These are phyloP conservation scores for Helogale parvula DNA, from an alignment of 2,113 vertebrate species.

Conservation along the genomic window DNA sequence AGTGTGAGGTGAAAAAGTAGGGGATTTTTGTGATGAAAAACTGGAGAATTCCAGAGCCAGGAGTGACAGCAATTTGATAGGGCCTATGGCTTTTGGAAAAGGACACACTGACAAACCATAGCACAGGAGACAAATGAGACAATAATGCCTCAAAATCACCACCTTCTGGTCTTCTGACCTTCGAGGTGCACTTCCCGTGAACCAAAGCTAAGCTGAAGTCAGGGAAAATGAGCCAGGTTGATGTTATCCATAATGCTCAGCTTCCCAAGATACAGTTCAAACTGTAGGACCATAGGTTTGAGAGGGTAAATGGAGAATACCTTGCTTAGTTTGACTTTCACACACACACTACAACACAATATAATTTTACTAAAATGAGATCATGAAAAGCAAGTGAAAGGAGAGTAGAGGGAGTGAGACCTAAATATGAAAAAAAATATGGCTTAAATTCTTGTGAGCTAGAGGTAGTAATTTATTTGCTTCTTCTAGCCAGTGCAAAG, in stretches of 20 bases:
- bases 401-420: background rate
- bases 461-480: background rate
- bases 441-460: background rate
- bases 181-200: background rate
- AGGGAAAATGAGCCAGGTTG: background rate
- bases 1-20: background rate
- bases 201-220: background rate
- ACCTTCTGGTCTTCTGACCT: background rate
- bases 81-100: background rate
- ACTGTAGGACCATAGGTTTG: background rate
- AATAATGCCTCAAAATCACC: background rate
- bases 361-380: background rate
- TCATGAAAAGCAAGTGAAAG: background rate
- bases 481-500: background rate
- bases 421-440: background rate
- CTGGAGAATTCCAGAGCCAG: background rate
- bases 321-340: background rate
- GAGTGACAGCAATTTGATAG: background rate
- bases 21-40: background rate
- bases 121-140: background rate
- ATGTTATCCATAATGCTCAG: background rate
- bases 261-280: background rate
- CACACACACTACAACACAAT: background rate
- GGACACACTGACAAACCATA: accelerated
- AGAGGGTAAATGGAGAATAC: background rate